Evolutionary conservation across 2,888 invertebrate genomes (phyloP), one percentile per base, ranked within the genome.

Genomic region (Cephus runcator): DNA sequence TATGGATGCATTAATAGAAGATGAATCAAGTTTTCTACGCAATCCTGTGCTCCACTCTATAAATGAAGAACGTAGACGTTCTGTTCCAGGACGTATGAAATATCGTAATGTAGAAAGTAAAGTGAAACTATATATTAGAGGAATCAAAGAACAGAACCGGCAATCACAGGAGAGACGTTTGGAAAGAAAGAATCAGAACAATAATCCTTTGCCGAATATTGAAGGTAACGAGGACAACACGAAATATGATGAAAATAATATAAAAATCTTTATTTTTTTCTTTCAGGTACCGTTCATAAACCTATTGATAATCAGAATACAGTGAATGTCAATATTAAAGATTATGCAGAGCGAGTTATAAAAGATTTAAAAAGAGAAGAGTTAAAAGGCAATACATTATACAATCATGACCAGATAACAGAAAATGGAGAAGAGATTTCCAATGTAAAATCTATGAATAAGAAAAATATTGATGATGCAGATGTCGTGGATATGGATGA

Each of bases 41-140:
- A 83, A 83, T 75, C 74, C 81, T 34, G 34, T 82, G 11, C n/a
- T 75, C 6, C 34, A 71, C 34, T 34, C 71, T 1, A 31, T 71
- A 34, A 33, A 33, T 71, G 33, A 71, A 12, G 71, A 34, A 56
- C 56, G 23, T 56, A 56, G 56, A 71, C 31, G 56, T 12, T 76
- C 34, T n/a, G 4, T 76, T 1, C 73, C 83, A 4, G 79, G 82
- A n/a, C 78, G 82, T 12, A 77, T 73, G 69, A 87, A 79, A 73
- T 91, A 88, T 81, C 84, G 83, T 33, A 83, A 90, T 75, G 84
- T 90, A 33, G 79, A 87, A 79, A 91, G 90, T 78, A 90, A 89
- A 86, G 90, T 91, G 0, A 90, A 87, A 80, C 84, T 81, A 30
- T 91, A 91, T 69, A 91, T 91, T 71, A 81, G 81, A 34, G 83